phyloP scores from a whole-genome alignment of 2,888 invertebrate species.

The Sceliomorpha sp. region DNA sequence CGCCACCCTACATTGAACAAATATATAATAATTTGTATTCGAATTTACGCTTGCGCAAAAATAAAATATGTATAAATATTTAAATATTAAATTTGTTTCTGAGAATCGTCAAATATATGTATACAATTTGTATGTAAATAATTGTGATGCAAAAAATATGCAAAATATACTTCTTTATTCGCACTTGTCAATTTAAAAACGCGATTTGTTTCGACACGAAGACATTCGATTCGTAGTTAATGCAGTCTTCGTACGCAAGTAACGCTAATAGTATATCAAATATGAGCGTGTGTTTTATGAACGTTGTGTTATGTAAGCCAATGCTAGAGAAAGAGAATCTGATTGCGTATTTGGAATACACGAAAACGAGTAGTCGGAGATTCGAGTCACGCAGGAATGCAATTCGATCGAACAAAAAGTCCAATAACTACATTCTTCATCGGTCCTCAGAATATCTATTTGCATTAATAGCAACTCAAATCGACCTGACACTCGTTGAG shows the following conservation, averaged over 20 bases:
- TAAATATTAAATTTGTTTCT: too few relatives aligned
- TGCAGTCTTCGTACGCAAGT: not conserved
- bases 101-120: too few relatives aligned
- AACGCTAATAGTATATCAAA: slow-evolving; percentile 8
- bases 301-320: slow-evolving; percentile 28
- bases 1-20: too few relatives aligned
- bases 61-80: too few relatives aligned
- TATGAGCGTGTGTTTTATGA: slow-evolving; percentile 8
- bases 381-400: slow-evolving; percentile 69
- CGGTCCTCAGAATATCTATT: slow-evolving; percentile 55
- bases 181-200: too few relatives aligned
- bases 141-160: too few relatives aligned
- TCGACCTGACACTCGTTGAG: slow-evolving; percentile 32
- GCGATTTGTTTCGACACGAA: too few relatives aligned
- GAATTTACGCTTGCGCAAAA: too few relatives aligned
- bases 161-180: too few relatives aligned
- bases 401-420: slow-evolving; percentile 75
- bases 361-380: slow-evolving; percentile 43
- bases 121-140: too few relatives aligned
- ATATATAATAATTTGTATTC: too few relatives aligned
- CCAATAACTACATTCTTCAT: slow-evolving; percentile 76
- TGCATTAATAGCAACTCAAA: slow-evolving; percentile 50
- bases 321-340: slow-evolving; percentile 25
- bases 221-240: not conserved
- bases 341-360: slow-evolving; percentile 51